phyloP scores from a whole-genome alignment of 2,113 vertebrate species.

The Aphyosemion australe region DNA sequence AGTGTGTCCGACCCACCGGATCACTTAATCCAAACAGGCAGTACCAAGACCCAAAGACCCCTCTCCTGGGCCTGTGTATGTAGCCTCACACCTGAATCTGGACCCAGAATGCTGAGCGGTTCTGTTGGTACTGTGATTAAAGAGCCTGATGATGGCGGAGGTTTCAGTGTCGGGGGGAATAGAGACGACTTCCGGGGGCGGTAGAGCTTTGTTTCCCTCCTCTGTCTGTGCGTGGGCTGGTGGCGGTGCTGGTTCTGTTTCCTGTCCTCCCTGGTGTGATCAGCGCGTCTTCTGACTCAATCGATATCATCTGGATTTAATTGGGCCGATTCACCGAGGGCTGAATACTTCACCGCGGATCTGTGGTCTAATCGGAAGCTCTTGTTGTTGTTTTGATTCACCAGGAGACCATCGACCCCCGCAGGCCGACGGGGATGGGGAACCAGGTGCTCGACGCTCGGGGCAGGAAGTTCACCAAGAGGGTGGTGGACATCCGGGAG shows the following conservation, averaged over 20 bases:
- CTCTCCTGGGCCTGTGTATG: conserved; percentile 97
- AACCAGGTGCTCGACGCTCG: conserved; percentile 85
- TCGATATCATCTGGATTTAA: conserved; percentile 12
- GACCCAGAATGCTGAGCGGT: conserved; percentile 46
- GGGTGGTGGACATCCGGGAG: conserved; percentile 95
- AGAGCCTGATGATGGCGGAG: background rate
- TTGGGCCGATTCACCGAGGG: background rate
- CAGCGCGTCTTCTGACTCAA: conserved; percentile 13
- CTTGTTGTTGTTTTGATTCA: conserved; percentile 10
- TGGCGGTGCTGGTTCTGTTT: conserved; percentile 45
- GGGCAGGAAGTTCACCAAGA: conserved; percentile 91
- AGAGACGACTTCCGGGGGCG: conserved; percentile 19
- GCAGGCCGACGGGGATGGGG: conserved; percentile 80
- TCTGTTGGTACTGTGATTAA: conserved; percentile 7
- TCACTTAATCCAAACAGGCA: conserved; percentile 81
- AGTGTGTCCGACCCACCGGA: conserved; percentile 87
- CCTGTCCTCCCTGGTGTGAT: conserved; percentile 38
- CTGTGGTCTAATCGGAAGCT: conserved; percentile 5
- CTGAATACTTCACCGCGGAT: conserved; percentile 3
- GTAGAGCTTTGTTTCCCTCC: conserved; percentile 3
- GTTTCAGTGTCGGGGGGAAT: conserved; percentile 38
- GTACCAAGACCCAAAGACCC: conserved; percentile 86
- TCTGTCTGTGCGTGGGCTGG: conserved; percentile 29
- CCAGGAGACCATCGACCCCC: conserved; percentile 89
- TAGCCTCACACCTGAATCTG: conserved; percentile 61